These are phyloP conservation scores for Mimachlamys varia DNA, from an alignment of 2,888 invertebrate species.

Conservation along the genomic window DNA sequence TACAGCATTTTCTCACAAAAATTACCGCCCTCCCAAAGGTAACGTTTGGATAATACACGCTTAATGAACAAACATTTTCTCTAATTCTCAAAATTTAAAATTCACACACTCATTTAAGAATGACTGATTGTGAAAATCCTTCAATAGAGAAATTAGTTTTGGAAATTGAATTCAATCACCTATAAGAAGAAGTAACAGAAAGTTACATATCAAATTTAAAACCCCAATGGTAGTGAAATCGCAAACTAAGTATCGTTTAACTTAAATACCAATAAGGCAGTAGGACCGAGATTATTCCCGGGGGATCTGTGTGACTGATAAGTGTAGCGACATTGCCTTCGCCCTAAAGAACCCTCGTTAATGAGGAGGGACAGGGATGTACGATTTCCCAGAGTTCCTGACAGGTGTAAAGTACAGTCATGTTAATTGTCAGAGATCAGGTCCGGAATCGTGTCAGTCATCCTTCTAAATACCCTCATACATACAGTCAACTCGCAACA, in stretches of 20 bases:
- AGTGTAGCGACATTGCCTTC: background rate
- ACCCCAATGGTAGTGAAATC: background rate
- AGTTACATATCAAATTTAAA: background rate
- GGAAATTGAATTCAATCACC: background rate
- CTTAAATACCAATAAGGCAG: background rate
- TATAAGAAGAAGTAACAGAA: background rate
- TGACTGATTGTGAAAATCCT: background rate
- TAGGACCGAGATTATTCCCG: background rate
- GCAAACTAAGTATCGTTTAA: background rate
- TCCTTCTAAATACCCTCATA: constrained; percentile 1
- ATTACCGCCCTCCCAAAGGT: too few species aligned
- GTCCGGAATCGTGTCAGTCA: background rate
- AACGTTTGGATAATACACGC: background rate
- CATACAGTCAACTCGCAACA: background rate
- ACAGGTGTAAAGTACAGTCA: background rate
- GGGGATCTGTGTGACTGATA: background rate
- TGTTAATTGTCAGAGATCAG: background rate
- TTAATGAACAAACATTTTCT: background rate
- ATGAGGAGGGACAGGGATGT: background rate
- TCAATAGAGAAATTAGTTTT: background rate
- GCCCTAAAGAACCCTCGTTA: background rate
- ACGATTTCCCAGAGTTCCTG: background rate
- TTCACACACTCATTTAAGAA: too few species aligned
- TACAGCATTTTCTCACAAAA: too few species aligned
- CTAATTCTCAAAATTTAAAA: too few species aligned